Base-by-base conservation (phyloP, 2,113 vertebrate species). In the Podocnemis expansa region DNA sequence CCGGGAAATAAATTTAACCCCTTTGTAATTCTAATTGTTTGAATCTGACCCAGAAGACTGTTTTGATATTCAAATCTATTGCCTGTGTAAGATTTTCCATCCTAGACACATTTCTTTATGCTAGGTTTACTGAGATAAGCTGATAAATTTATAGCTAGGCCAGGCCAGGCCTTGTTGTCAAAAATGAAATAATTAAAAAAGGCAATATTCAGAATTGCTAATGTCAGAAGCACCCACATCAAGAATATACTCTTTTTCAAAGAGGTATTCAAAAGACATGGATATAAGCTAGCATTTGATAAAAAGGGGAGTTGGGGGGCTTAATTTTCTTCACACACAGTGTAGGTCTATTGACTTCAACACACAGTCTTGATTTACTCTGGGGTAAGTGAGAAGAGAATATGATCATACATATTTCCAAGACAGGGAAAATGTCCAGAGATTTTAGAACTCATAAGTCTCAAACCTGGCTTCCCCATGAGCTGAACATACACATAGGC, bases 121-220 rank as follows among this genome's bases (percentile, higher is more conserved):
- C 10, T 22, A 84, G 87, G 21, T 8, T 83, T 89, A 8, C 38
- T 13, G 63, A 92, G 60, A 85, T 4, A 85, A 90, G 84, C n/a
- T n/a, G n/a, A n/a, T n/a, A n/a, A n/a, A n/a, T n/a, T n/a, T n/a
- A n/a, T n/a, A n/a, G 2, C 2, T 56, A 12, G 89, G 73, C 6
- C 84, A 55, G 70, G 12, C 21, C 70, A 88, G 24, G 22, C 85
- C 76, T 41, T 79, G 1, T 12, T 84, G 31, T 25, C 2, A 91
- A 31, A 80, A 52, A 11, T 25, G n/a, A 8, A 7, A 73, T 52
- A 31, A 54, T 1, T 0, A 8, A 47, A 24, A 75, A 25, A 1
- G 41, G 2, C 3, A 34, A 13, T 78, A 12, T 0, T 12, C 83
- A n/a, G 29, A 55, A 10, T 90, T 52, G 78, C 3, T 67, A 91